A percentile compares a stretch with the other conserved stretches of the same genome.
Evolutionary conservation across 2,797 vertebrate genomes (phyloP).

Genomic region (Syngnathus acus): DNA sequence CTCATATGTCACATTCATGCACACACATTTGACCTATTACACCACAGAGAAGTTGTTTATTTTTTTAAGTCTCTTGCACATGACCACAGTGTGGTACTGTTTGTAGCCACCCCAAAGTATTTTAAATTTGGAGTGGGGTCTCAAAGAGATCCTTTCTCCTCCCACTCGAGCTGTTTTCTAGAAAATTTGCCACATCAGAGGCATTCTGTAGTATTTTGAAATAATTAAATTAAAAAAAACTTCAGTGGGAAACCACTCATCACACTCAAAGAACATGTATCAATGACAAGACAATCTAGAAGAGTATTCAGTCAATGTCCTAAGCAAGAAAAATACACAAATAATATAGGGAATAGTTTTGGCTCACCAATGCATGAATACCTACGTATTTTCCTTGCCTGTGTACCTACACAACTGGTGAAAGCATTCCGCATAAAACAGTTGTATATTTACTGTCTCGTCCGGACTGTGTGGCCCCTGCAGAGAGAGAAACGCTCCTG

Average conservation of each 20-base stretch:
- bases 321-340: slow-evolving; percentile 72
- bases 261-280: slow-evolving; percentile 35
- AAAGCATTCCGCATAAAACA: slow-evolving; percentile 93
- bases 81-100: slow-evolving; percentile 39
- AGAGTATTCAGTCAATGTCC: slow-evolving; percentile 43
- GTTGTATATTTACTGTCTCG: slow-evolving; percentile 99
- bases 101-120: slow-evolving; percentile 38
- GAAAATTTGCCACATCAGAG: slow-evolving; percentile 36
- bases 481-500: slow-evolving; percentile 87
- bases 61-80: slow-evolving; percentile 34
- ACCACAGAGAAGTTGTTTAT: slow-evolving; percentile 29
- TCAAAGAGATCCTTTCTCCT: slow-evolving; percentile 30
- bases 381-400: slow-evolving; percentile 90
- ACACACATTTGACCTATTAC: slow-evolving; percentile 26
- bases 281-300: slow-evolving; percentile 64
- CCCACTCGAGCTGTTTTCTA: slow-evolving; percentile 25
- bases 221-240: slow-evolving; percentile 12
- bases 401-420: slow-evolving; percentile 97
- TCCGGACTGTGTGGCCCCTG: slow-evolving; percentile 91
- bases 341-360: slow-evolving; percentile 95
- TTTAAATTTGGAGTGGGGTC: slow-evolving; percentile 27
- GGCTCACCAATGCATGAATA: slow-evolving; percentile 99
- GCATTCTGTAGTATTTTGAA: slow-evolving; percentile 24
- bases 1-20: slow-evolving; percentile 15
- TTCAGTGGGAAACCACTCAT: slow-evolving; percentile 38